phyloP scores from a whole-genome alignment of 2,888 invertebrate species.

The Neoscelio sp. region DNA sequence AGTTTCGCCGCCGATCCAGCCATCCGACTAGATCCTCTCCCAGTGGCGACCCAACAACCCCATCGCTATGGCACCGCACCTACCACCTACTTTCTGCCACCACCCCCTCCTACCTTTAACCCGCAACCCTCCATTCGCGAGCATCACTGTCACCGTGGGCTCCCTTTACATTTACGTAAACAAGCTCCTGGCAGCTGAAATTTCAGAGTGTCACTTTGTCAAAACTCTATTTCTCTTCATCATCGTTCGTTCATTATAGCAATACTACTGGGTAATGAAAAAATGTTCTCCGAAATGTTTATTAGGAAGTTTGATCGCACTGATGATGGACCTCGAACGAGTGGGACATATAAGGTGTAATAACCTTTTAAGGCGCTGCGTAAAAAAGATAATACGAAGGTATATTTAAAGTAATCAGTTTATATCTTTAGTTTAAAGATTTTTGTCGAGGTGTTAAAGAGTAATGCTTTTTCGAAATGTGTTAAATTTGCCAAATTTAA shows the following conservation, averaged over 20 bases:
- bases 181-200: constrained; percentile 58
- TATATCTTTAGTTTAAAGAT: too few species aligned
- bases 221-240: constrained; percentile 55
- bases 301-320: neutral
- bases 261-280: neutral
- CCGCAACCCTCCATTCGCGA: constrained; percentile 53
- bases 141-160: constrained; percentile 58
- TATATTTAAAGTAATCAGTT: too few species aligned
- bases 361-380: too few species aligned
- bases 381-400: too few species aligned
- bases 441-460: too few species aligned
- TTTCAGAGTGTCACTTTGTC: constrained; percentile 56
- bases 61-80: constrained; percentile 57
- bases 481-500: too few species aligned
- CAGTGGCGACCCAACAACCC: constrained; percentile 64
- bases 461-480: too few species aligned
- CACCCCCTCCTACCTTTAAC: constrained; percentile 44
- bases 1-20: constrained; percentile 77
- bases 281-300: constrained; percentile 2
- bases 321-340: too few species aligned
- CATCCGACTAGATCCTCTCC: constrained; percentile 70
- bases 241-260: constrained; percentile 45
- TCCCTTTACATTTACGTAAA: constrained; percentile 59
- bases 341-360: too few species aligned
- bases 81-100: constrained; percentile 57